Conservation (phyloP, 2,113 vertebrate genomes). For the Isichthys henryi region DNA sequence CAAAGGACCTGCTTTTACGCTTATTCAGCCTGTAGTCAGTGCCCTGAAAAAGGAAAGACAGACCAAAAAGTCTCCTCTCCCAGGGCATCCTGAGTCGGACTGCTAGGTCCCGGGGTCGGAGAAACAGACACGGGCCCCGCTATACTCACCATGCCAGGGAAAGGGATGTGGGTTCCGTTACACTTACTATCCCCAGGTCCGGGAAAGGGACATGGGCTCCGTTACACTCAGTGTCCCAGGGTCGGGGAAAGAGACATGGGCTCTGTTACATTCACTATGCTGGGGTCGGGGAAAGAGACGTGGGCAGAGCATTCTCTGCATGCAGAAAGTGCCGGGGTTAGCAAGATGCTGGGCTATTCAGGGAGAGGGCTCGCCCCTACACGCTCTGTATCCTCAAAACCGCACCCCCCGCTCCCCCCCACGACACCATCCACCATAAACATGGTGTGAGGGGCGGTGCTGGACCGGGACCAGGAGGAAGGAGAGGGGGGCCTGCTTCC, state of each 20-base stretch:
- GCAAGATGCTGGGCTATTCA: background rate
- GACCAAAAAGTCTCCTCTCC: background rate
- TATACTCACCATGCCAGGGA: background rate
- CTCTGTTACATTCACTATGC: too few relatives aligned
- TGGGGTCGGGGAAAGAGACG: too few relatives aligned
- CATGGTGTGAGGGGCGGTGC: background rate
- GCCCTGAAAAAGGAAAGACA: background rate
- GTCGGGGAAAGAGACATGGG: too few relatives aligned
- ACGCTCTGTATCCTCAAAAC: background rate
- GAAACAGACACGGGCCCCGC: background rate
- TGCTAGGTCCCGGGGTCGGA: too few relatives aligned
- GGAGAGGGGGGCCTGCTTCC: background rate
- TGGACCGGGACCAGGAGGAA: background rate
- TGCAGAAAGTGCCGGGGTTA: background rate
- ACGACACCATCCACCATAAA: background rate
- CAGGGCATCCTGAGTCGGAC: background rate
- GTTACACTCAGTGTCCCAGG: too few relatives aligned
- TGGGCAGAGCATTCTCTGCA: background rate
- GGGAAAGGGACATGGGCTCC: too few relatives aligned
- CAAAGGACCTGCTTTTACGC: background rate
- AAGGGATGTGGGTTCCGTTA: background rate
- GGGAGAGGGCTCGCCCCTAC: background rate
- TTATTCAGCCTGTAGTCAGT: background rate
- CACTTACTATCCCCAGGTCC: too few relatives aligned
- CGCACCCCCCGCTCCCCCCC: background rate